Evolutionary conservation across 64 coral and sea anemone genomes (phyloP).

Genomic region (Montipora sp.): DNA sequence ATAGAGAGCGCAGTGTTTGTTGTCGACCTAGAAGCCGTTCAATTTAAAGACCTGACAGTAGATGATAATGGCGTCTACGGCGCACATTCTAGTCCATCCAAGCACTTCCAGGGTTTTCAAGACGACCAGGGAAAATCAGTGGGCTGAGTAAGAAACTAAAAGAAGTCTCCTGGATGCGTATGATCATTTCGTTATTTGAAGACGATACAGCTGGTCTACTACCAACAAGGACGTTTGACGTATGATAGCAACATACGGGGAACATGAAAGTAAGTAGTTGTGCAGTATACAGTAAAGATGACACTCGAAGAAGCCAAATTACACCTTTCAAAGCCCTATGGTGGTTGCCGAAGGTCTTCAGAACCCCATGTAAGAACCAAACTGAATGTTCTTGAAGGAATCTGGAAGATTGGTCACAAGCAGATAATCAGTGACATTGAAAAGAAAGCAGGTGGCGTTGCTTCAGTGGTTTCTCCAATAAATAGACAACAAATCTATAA

Average conservation of each 20-base stretch:
- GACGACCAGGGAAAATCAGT: background rate
- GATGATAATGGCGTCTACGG: constrained; percentile 58
- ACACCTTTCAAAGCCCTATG: background rate
- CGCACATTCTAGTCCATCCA: constrained; percentile 36
- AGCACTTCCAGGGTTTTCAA: background rate
- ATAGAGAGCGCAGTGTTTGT: constrained; percentile 54
- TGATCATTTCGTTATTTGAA: constrained; percentile 4
- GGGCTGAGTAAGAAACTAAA: background rate
- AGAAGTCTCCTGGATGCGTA: background rate
- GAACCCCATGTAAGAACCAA: constrained; percentile 38
- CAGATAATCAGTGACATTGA: constrained; percentile 53
- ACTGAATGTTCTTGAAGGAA: constrained; percentile 22
- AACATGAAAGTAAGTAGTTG: constrained; percentile 23
- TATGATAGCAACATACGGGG: constrained; percentile 42
- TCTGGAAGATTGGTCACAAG: constrained; percentile 26
- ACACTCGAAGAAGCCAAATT: background rate
- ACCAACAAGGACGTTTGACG: constrained; percentile 1
- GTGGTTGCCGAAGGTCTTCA: background rate
- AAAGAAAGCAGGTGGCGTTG: constrained; percentile 59
- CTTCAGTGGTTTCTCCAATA: constrained; percentile 44
- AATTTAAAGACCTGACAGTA: constrained; percentile 31
- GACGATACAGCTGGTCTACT: constrained; percentile 51
- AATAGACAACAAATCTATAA: constrained; percentile 71
- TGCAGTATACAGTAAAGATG: constrained; percentile 43
- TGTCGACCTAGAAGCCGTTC: constrained; percentile 31